Evolutionary conservation across 1,140 invertebrate species (phyloP), one percentile per base, ranked within the genome.

Genomic region (Drosophila sp.): DNA sequence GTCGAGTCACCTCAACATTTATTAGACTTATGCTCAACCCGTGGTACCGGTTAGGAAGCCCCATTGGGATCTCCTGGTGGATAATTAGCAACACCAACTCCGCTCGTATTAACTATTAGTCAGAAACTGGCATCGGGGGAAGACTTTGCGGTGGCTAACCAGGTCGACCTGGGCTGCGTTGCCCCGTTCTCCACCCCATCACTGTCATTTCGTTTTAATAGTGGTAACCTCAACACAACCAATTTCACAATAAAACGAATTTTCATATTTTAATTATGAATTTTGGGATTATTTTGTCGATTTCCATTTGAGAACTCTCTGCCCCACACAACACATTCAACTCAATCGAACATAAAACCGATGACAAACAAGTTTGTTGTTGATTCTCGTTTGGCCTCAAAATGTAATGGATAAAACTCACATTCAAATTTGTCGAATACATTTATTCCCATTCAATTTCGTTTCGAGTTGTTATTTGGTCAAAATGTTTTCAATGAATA

Each of bases 401-500:
- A 27, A 50, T 50, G 44, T 50, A 50, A 50, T 50, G 23, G n/a
- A 50, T 8, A 50, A 47, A 50, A 50, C 25, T 50, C 7, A 50
- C 27, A 50, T 50, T 50, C 6, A 50, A 50, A 50, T 50, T 50
- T 23, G 23, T 3, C 3, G 2, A 0, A 50, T 27, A 8, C 5
- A 25, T 25, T 47, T 23, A 47, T 47, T 25, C 6, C 2, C 25
- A 50, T 27, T 27, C 44, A 50, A 47, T 17, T 27, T 27, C 10
- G 8, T 50, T 50, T 25, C 25, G 2, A 8, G 7, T 25, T 47
- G 2, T 47, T 47, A 47, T 47, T 47, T 10, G 17, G 44, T 5
- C 74, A 81, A 80, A 80, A 78, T 85, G 66, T 79, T 75, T 86
- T 62, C 82, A 86, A 85, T 85, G 79, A 85, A 85, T 85, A 86